Base-by-base conservation (phyloP, 2,888 invertebrate genomes). In the Diadromus collaris region DNA sequence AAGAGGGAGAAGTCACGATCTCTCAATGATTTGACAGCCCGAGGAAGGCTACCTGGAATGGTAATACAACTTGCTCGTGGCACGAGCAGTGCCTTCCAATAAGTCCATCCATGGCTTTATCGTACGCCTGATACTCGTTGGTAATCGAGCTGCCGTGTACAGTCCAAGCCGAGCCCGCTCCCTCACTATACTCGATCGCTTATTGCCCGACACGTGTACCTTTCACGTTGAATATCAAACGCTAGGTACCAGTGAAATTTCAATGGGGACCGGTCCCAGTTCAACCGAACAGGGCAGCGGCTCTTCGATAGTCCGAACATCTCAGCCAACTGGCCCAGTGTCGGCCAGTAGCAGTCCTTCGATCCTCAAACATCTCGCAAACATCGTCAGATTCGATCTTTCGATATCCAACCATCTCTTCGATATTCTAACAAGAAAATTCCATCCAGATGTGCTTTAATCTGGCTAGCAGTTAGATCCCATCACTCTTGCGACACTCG, bases 71-170 rank as follows among this genome's bases (percentile, higher is more conserved):
- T 67, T 72, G 67, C 34, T 44, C 60, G 38, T 44, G 58, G 63
- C 67, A 80, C 80, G 78, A 61, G 71, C 64, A 41, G 54, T 38
- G 80, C 80, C 71, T 80, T 54, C 34, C 68, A 78, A 80, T 69
- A 64, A 67, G 70, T 24, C 54, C 27, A 21, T 56, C 69, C 44
- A 69, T 10, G 56, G 54, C 41, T 38, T 34, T 44, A 58, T 21
- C 21, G 19, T 58, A 46, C 29, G 41, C 24, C 51, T 61, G n/a
- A 13, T 51, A 13, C 29, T 19, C 10, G 21, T 71, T 38, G 58
- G 58, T 51, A 61, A 67, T 61, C 71, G 65, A 61, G 51, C 51
- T 51, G 69, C 41, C 38, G 32, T 61, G 38, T 70, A 21, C 34
- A 56, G 54, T 56, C 54, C 21, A 41, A 54, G 29, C 27, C 10